Conservation (phyloP, 2,888 invertebrate species). For the Drosophila longiperda region DNA sequence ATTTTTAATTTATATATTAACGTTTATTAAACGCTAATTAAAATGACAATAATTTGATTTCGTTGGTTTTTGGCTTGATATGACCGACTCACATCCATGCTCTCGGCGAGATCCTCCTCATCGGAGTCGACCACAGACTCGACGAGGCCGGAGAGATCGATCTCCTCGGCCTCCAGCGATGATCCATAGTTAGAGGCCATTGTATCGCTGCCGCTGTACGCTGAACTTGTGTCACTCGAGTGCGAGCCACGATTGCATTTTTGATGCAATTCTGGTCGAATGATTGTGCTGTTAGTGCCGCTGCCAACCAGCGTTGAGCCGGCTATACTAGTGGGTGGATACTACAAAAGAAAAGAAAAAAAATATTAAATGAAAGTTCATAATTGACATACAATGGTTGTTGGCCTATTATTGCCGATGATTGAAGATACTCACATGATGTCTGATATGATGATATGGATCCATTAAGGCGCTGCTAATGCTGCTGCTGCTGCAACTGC, state of each 20-base stretch:
- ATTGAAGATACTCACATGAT: constrained; percentile 71
- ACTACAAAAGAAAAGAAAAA: constrained; percentile 25
- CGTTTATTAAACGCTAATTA: not conserved
- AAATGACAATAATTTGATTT: not conserved
- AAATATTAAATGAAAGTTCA: constrained; percentile 16
- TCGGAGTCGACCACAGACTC: constrained; percentile 98
- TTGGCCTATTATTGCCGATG: constrained; percentile 1
- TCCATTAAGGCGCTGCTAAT: constrained; percentile 74
- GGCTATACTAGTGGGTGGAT: constrained; percentile 58
- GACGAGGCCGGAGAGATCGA: constrained; percentile 96
- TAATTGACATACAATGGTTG: constrained; percentile 42
- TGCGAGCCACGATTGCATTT: constrained; percentile 93
- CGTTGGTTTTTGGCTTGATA: constrained; percentile 22
- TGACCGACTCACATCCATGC: constrained; percentile 90
- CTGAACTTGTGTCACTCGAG: constrained; percentile 97
- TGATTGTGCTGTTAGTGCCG: constrained; percentile 58
- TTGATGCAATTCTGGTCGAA: constrained; percentile 91
- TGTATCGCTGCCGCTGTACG: constrained; percentile 98
- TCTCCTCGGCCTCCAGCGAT: constrained; percentile 92
- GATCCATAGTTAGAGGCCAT: constrained; percentile 97
- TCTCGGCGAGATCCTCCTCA: constrained; percentile 95
- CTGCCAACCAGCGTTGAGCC: constrained; percentile 42
- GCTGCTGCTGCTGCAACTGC: constrained; percentile 40
- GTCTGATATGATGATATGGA: constrained; percentile 83
- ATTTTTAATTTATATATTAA: not conserved